Evolutionary conservation across 1,140 invertebrate genomes (phyloP), one percentile per base, ranked within the genome.

Genomic region (Andrena cerasifolii): DNA sequence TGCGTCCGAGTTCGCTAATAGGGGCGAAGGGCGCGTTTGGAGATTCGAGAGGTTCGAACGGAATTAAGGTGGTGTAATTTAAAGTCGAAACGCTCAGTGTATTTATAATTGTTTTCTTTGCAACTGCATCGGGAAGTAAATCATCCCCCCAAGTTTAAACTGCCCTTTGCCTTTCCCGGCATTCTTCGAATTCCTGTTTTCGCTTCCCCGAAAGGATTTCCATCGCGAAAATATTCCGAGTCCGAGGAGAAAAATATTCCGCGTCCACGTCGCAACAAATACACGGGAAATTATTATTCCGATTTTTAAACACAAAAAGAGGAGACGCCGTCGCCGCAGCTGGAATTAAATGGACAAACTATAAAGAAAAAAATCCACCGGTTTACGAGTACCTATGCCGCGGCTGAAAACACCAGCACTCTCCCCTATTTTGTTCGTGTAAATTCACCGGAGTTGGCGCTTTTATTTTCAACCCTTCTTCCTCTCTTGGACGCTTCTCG

Each of bases 391-490:
- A n/a, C n/a, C n/a, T n/a, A n/a, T n/a, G n/a, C 24, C 0, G 24
- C 14, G 16, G 33, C 26, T 67, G 31, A 54, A 54, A 62, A 53
- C 24, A 33, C 2, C 53, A n/a, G 12, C 0, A 12, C 53, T 21
- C 40, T 2, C n/a, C 28, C 1, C 36, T 8, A 14, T 40, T 63
- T 36, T 59, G 16, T 61, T 43, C 28, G 28, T 43, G 74, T 68
- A 68, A 76, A 70, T 77, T 77, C 54, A 77, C 40, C 65, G 18
- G 36, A 26, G 26, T 36, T 10, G 18, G 47, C 43, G 31, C 73
- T 40, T 76, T 70, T 76, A 56, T 58, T 36, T 31, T 24, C 14
- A n/a, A 14, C 26, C 16, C 18, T 10, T 28, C 33, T 8, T 6
- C 18, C 61, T n/a, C 45, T 18, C 40, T n/a, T 63, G 33, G 45